Conservation (phyloP, 2,113 vertebrate species). For the Acrocephalus kingi region DNA sequence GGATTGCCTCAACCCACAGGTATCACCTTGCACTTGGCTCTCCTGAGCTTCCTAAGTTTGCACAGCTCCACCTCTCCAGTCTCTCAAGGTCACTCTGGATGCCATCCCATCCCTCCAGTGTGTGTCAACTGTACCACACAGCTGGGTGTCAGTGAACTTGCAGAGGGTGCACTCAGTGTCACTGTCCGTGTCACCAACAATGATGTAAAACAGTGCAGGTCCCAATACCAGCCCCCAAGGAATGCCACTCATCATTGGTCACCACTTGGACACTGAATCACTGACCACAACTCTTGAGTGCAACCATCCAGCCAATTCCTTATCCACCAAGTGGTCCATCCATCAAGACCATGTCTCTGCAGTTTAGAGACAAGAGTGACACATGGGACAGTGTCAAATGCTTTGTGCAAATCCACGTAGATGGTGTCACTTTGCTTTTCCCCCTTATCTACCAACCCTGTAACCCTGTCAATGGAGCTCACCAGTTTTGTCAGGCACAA, state of each 20-base stretch:
- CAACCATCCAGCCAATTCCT: neutral
- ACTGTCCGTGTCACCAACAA: neutral
- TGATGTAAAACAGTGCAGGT: neutral
- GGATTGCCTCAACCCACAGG: neutral
- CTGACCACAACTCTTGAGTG: neutral
- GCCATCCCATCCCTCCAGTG: neutral
- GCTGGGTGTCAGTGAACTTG: neutral
- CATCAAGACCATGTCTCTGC: neutral
- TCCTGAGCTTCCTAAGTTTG: neutral
- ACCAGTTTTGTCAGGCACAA: neutral
- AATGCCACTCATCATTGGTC: neutral
- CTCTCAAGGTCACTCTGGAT: neutral
- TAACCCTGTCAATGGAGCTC: neutral
- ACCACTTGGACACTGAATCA: neutral
- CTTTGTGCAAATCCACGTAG: neutral
- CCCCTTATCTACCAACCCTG: neutral
- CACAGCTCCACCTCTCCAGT: neutral
- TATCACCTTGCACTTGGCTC: neutral
- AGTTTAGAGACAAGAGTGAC: neutral
- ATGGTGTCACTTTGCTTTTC: neutral
- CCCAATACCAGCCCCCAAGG: neutral
- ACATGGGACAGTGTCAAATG: neutral
- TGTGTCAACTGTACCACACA: neutral
- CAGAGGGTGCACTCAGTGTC: neutral
- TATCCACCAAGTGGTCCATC: neutral